Percentiles rank a stretch among this genome's conserved stretches.
Evolutionary conservation across 2,797 vertebrate species (phyloP).

Genomic region (Streptopelia turtur): DNA sequence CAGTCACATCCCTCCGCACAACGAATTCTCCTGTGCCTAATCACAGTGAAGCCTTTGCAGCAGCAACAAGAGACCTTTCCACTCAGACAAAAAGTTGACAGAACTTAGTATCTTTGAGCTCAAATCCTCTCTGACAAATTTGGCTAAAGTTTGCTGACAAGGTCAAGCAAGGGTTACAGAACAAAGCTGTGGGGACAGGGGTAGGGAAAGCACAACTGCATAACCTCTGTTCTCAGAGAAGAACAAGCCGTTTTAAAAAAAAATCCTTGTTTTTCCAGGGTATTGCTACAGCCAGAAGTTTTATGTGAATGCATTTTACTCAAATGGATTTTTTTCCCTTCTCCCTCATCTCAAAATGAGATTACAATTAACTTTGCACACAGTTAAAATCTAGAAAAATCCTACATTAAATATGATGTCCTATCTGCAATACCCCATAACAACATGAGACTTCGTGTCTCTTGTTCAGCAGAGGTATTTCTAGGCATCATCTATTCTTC

Average conservation of each 20-base stretch:
- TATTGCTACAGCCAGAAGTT: not conserved
- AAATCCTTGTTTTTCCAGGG: not conserved
- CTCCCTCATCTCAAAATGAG: not conserved
- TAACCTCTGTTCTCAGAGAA: not conserved
- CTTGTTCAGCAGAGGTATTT: not conserved
- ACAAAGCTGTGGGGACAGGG: not conserved
- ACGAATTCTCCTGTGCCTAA: not conserved
- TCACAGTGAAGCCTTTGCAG: not conserved
- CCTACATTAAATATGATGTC: not conserved
- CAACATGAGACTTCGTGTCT: not conserved
- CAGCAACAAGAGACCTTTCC: not conserved
- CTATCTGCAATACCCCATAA: not conserved
- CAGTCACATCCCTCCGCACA: fast-evolving
- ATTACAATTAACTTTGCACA: not conserved
- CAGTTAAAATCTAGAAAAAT: not conserved
- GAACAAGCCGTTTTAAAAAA: not conserved
- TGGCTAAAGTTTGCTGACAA: not conserved
- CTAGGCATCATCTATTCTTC: not conserved
- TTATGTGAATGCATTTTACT: not conserved
- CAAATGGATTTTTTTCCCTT: not conserved
- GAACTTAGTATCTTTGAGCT: not conserved
- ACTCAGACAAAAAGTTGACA: not conserved
- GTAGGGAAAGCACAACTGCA: not conserved
- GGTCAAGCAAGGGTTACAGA: not conserved
- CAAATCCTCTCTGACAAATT: not conserved